phyloP scores from a whole-genome alignment of 2,888 invertebrate species.

The Conomelus anceps region DNA sequence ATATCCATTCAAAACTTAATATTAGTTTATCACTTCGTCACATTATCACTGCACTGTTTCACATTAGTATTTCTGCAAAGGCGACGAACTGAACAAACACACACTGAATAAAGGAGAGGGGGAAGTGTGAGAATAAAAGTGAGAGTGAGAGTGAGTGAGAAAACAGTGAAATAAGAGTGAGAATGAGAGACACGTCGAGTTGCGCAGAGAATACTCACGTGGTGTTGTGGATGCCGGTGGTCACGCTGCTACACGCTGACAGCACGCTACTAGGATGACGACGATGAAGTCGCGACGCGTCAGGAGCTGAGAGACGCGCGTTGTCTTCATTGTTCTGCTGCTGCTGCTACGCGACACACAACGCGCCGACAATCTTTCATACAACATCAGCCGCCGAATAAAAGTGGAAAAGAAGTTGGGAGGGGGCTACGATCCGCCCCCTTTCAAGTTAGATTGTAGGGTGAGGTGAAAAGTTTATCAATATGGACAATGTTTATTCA shows the following conservation, averaged over 20 bases:
- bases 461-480: conserved; percentile 21
- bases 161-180: not conserved
- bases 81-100: not conserved
- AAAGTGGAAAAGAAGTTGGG: not conserved
- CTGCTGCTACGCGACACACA: not conserved
- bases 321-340: not conserved
- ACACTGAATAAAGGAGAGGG: not conserved
- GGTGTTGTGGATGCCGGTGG: no score
- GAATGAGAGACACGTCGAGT: not conserved
- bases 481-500: conserved; percentile 20
- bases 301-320: not conserved
- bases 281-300: not conserved
- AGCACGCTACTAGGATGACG: not conserved
- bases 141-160: not conserved
- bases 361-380: conserved; percentile 1
- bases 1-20: no score
- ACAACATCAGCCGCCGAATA: not conserved
- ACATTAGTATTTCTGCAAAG: not conserved
- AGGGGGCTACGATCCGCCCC: not conserved
- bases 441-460: conserved; percentile 3
- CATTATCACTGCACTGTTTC: not conserved
- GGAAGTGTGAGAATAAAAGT: not conserved
- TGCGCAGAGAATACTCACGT: not conserved
- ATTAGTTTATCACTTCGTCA: not conserved
- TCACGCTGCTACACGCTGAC: not conserved